Percentiles rank a stretch among this genome's conserved stretches.
phyloP scores from a whole-genome alignment of 2,113 vertebrate genomes.

The Meles meles region DNA sequence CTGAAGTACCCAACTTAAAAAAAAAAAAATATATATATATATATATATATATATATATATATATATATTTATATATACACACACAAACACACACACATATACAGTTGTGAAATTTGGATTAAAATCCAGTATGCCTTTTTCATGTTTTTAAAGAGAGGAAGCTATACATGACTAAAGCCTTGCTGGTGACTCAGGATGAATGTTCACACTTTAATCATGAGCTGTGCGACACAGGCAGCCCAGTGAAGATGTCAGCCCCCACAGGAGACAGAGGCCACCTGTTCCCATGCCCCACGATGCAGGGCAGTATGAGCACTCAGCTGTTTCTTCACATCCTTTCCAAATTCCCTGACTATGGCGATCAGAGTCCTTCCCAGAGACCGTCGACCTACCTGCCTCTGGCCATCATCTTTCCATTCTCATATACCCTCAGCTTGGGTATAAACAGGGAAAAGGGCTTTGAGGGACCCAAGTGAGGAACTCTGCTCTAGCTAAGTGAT shows the following conservation, averaged over 20 bases:
- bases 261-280: background rate
- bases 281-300: accelerated
- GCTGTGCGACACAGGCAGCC: accelerated
- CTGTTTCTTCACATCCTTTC: background rate
- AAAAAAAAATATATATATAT: background rate
- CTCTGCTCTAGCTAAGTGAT: background rate
- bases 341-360: accelerated
- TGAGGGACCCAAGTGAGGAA: background rate
- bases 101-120: background rate
- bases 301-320: background rate
- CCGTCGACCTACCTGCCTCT: background rate
- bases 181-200: background rate
- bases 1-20: background rate
- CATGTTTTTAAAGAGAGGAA: background rate
- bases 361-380: background rate
- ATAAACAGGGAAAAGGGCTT: background rate
- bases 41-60: no score
- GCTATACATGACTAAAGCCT: background rate
- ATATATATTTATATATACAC: no score
- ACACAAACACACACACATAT: no score
- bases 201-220: accelerated
- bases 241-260: background rate
- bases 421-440: background rate
- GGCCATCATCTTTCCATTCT: background rate
- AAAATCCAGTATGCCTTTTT: background rate